Evolutionary conservation across 2,113 vertebrate species (phyloP), one percentile per base, ranked within the genome.

Genomic region (Cyprinus carpio): DNA sequence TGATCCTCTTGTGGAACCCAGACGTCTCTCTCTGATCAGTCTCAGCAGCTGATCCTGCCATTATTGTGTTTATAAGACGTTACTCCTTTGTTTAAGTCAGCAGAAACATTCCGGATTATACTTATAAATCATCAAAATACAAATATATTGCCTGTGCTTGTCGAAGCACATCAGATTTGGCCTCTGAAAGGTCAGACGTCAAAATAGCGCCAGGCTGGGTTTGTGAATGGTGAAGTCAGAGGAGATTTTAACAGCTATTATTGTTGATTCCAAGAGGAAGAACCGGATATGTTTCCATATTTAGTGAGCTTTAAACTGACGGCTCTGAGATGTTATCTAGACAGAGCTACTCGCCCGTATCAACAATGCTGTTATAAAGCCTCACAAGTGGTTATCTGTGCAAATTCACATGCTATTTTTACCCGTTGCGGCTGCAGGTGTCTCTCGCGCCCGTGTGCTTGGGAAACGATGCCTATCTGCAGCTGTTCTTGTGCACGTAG

Each of bases 401-500:
- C 34, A 71, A 12, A 71, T 71, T 37, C 34, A 71, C 67, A 71
- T 37, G 67, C 31, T 71, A 71, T 72, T 72, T 72, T 40, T 40
- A 72, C 67, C 3, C 2, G 58, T 62, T 11, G n/a, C 2, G 3
- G 65, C 10, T 23, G 20, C 37, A 40, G 18, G 34, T 72, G 27
- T 67, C 25, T 67, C 37, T 40, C 0, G 34, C 34, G 3, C 34
- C 34, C 34, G 34, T 37, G 34, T 37, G 34, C 34, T 10, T 9
- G 20, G 18, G 67, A 37, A 23, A 4, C 31, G 29, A 23, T 18
- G 18, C 4, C 27, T 16, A 65, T 65, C 64, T 3, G 64, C 64
- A 65, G 64, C 6, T 65, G 62, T 16, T 7, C 0, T 0, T 6
- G 25, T 2, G 12, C 27, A 29, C 5, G 25, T 29, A 40, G 5